phyloP scores from a whole-genome alignment of 2,797 vertebrate genomes.

The Bothrops alternatus region DNA sequence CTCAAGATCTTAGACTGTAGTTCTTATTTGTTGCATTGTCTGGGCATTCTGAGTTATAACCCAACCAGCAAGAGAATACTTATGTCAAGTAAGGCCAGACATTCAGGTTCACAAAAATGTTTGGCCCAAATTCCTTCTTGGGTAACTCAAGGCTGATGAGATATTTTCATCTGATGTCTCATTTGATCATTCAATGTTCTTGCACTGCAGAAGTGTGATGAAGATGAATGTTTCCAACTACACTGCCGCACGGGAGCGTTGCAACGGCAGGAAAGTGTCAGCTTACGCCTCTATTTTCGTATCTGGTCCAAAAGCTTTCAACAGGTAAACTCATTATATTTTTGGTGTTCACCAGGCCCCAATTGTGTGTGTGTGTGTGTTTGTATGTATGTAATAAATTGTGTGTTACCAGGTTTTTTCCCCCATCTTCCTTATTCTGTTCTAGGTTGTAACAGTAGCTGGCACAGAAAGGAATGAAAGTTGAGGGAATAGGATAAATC shows the following conservation, averaged over 20 bases:
- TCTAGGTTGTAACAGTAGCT: not conserved
- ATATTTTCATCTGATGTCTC: not conserved
- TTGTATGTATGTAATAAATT: not conserved
- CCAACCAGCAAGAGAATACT: not conserved
- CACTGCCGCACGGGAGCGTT: slow-evolving; percentile 81
- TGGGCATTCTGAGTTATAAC: not conserved
- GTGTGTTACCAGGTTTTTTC: too few species aligned
- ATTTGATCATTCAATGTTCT: not conserved
- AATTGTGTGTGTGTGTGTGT: too few species aligned
- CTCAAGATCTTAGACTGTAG: not conserved
- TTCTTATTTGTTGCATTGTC: not conserved
- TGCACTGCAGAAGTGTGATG: slow-evolving; percentile 78
- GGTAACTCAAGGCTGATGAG: not conserved
- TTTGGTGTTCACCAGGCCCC: not conserved
- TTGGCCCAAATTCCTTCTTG: not conserved
- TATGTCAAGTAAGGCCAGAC: not conserved
- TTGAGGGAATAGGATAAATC: not conserved
- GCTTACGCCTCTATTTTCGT: slow-evolving; percentile 81
- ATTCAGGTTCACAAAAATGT: not conserved
- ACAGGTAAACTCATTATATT: slow-evolving; percentile 72
- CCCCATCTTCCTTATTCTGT: not conserved
- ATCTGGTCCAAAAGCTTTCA: slow-evolving; percentile 84
- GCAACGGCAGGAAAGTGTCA: slow-evolving; percentile 79
- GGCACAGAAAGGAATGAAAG: not conserved
- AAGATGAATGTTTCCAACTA: slow-evolving; percentile 81